Conservation (phyloP, 92 coral and sea anemone genomes). For the Epizoanthus ramosus region DNA sequence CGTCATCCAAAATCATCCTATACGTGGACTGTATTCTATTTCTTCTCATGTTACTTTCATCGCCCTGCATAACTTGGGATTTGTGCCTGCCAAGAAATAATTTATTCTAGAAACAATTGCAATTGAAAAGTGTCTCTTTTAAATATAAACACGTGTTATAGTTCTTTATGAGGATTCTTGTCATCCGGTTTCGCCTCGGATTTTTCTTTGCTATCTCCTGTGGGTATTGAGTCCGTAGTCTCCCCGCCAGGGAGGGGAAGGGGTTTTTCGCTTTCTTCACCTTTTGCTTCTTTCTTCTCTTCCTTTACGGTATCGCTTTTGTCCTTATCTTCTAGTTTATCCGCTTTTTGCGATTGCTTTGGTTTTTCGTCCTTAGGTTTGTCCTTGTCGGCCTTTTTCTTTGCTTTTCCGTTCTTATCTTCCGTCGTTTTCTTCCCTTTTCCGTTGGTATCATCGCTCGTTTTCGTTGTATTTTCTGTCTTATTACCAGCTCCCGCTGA, state of each 20-base stretch:
- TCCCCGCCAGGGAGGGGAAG: slow-evolving; percentile 61
- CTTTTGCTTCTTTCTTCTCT: slow-evolving; percentile 32
- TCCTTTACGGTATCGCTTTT: slow-evolving; percentile 1
- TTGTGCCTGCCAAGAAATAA: neutral
- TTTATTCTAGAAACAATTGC: slow-evolving; percentile 14
- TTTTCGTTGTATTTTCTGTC: slow-evolving; percentile 38
- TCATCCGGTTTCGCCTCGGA: neutral
- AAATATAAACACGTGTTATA: slow-evolving; percentile 35
- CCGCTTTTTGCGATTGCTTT: slow-evolving; percentile 39
- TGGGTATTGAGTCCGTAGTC: neutral
- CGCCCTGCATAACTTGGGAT: neutral
- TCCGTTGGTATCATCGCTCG: slow-evolving; percentile 20
- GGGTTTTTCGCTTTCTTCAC: slow-evolving; percentile 52
- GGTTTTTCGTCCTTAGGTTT: slow-evolving; percentile 48
- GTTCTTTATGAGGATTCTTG: slow-evolving; percentile 21
- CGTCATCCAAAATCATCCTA: no score
- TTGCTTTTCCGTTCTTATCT: slow-evolving; percentile 28
- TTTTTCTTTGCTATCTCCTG: slow-evolving; percentile 25
- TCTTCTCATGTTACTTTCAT: neutral
- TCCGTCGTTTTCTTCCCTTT: slow-evolving; percentile 21
- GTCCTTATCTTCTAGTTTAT: slow-evolving; percentile 16
- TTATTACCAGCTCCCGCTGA: slow-evolving; percentile 28
- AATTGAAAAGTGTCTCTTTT: slow-evolving; percentile 23
- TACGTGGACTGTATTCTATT: neutral
- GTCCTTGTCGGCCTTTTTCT: slow-evolving; percentile 45